Base-by-base conservation (phyloP, 2,888 invertebrate species). In the Agrilus cyanescens region DNA sequence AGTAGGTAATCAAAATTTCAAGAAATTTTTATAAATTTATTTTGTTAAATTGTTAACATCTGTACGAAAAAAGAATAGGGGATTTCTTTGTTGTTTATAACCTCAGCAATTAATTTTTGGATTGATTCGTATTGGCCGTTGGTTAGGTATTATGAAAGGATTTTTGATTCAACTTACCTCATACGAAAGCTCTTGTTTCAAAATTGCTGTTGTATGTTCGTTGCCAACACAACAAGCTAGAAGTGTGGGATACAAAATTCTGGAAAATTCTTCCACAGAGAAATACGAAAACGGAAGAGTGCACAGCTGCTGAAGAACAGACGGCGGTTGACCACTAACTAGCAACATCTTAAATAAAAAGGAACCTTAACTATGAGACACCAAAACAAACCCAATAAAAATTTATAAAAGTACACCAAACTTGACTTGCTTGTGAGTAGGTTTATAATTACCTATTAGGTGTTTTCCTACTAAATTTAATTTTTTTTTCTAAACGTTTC, bases 271-370 rank as follows among this genome's bases (percentile, higher is more conserved):
- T 20, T 78, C 76, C 44, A 86, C 84, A 37, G 85, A 84, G 66
- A 91, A 85, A 73, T 88, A 91, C 53, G 83, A 82, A 55, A 90
- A 87, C 0, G 91, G 90, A 52, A 91, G 68, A 0, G 77, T 80
- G 67, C 88, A 88, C 35, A 93, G 70, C 55, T 86, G 88, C 65
- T 87, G 88, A 15, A 91, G 75, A 37, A 85, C 87, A 32, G 85
- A 84, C 1, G 84, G 83, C 14, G 80, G 75, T 55, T 81, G 79
- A 4, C 85, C 85, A 32, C 82, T 78, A 56, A 85, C 82, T 44
- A 85, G 70, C 45, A 82, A 71, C 66, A 75, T 73, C 83, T 84
- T 69, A 4, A 74, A 72, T 41, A 53, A 46, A 43, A 50, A 48
- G 45, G 38, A 45, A 44, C n/a, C n/a, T n/a, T n/a, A n/a, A n/a